Percentiles rank a stretch among this genome's conserved stretches.
phyloP scores from a whole-genome alignment of 2,888 invertebrate species.

The Fragum fragum region DNA sequence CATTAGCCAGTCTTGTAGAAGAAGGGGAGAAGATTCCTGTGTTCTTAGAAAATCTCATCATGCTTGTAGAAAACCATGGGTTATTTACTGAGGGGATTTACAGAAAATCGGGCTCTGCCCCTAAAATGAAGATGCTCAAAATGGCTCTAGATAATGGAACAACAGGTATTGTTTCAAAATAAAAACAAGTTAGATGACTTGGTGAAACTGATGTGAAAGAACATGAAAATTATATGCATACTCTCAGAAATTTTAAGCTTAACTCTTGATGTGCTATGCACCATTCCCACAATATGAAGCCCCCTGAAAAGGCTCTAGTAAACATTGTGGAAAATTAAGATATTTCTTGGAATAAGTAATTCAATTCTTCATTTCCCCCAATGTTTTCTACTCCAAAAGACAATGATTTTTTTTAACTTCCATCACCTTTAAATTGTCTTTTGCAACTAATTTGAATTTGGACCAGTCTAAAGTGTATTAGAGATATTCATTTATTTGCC shows the following conservation, averaged over 20 bases:
- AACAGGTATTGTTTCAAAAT: slow-evolving; percentile 51
- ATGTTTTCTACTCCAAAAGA: background rate
- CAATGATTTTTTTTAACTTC: no score
- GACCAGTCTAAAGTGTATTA: no score
- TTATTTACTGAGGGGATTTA: slow-evolving; percentile 97
- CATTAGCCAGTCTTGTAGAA: slow-evolving; percentile 90
- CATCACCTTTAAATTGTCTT: no score
- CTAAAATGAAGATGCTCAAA: slow-evolving; percentile 86
- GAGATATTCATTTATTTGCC: no score
- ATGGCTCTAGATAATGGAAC: slow-evolving; percentile 85
- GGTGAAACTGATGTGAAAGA: no score
- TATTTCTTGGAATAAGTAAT: background rate
- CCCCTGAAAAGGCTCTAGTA: no score
- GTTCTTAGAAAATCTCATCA: slow-evolving; percentile 95
- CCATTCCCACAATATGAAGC: no score
- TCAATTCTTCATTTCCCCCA: background rate
- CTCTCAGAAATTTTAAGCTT: no score
- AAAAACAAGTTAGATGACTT: no score
- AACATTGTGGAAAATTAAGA: slow-evolving; percentile 3
- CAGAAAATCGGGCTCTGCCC: slow-evolving; percentile 92
- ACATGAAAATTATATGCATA: no score
- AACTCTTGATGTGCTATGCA: no score
- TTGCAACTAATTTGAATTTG: no score
- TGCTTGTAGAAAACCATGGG: slow-evolving; percentile 96
- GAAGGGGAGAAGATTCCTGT: slow-evolving; percentile 91